Conservation (phyloP, 92 coral and sea anemone genomes). For the Siderastrea radians region DNA sequence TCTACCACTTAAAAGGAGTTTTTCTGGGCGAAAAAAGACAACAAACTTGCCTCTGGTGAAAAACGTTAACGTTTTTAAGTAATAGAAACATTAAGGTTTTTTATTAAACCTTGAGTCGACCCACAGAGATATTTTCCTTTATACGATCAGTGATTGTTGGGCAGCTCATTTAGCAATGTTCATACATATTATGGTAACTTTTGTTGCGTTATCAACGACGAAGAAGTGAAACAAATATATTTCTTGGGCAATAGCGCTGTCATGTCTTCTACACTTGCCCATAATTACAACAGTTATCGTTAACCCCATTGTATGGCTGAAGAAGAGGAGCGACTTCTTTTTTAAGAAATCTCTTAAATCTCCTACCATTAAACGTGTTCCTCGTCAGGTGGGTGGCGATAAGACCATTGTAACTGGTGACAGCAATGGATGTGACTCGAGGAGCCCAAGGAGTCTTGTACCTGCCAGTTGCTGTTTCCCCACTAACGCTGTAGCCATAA, state of each 20-base stretch:
- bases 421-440: slow-evolving; percentile 52
- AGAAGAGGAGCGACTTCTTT: slow-evolving; percentile 59
- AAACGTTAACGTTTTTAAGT: too few species aligned
- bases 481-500: slow-evolving; percentile 60
- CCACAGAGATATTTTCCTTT: too few species aligned
- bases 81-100: too few species aligned
- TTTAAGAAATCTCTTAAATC: slow-evolving; percentile 41
- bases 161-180: too few species aligned
- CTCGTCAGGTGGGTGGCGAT: slow-evolving; percentile 31
- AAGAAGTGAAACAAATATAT: too few species aligned
- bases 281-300: slow-evolving; percentile 62
- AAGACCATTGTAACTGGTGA: slow-evolving; percentile 48
- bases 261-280: slow-evolving; percentile 43
- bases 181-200: background rate
- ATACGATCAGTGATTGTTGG: too few species aligned
- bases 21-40: too few species aligned
- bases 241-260: background rate
- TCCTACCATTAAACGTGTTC: slow-evolving; percentile 27
- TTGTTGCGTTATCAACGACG: background rate
- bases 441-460: slow-evolving; percentile 56
- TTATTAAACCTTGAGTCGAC: too few species aligned
- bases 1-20: too few species aligned
- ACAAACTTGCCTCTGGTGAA: too few species aligned
- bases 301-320: slow-evolving; percentile 66
- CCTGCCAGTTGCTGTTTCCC: slow-evolving; percentile 38